These are phyloP conservation scores for Lophura nycthemera DNA, from an alignment of 2,113 vertebrate species.

Conservation along the genomic window DNA sequence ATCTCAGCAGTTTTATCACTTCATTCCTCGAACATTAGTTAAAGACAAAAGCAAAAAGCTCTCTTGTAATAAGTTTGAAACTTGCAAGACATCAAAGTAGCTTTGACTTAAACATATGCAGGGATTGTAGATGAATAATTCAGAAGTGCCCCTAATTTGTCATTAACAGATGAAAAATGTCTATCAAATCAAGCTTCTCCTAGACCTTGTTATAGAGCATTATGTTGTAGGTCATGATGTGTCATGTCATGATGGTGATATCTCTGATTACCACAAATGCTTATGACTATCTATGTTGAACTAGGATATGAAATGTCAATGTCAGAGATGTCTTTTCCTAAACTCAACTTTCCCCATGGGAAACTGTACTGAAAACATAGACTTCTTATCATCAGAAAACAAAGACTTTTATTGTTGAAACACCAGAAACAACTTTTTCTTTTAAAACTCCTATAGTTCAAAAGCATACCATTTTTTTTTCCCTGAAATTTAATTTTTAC, in stretches of 20 bases:
- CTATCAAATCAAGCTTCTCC: slow-evolving; percentile 34
- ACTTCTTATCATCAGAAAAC: neutral
- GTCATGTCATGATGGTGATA: neutral
- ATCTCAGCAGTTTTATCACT: neutral
- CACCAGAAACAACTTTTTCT: neutral
- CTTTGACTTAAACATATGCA: slow-evolving; percentile 29
- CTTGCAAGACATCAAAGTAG: neutral
- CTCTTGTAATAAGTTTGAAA: slow-evolving; percentile 8
- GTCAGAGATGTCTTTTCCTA: neutral
- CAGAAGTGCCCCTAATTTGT: slow-evolving; percentile 40
- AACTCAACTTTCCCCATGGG: neutral
- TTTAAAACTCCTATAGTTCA: neutral
- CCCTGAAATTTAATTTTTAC: neutral
- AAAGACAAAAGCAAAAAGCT: neutral
- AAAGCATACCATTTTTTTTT: neutral
- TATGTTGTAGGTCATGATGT: slow-evolving; percentile 10
- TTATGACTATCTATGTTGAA: slow-evolving; percentile 20
- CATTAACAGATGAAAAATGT: slow-evolving; percentile 53
- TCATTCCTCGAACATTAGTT: neutral
- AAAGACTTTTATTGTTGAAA: neutral
- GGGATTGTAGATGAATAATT: slow-evolving; percentile 51
- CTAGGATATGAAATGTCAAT: neutral
- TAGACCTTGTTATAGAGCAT: neutral
- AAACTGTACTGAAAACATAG: neutral
- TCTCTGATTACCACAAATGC: neutral